Evolutionary conservation across 2,797 vertebrate species (phyloP), one percentile per base, ranked within the genome.

Genomic region (Gymnopithys bicolor): DNA sequence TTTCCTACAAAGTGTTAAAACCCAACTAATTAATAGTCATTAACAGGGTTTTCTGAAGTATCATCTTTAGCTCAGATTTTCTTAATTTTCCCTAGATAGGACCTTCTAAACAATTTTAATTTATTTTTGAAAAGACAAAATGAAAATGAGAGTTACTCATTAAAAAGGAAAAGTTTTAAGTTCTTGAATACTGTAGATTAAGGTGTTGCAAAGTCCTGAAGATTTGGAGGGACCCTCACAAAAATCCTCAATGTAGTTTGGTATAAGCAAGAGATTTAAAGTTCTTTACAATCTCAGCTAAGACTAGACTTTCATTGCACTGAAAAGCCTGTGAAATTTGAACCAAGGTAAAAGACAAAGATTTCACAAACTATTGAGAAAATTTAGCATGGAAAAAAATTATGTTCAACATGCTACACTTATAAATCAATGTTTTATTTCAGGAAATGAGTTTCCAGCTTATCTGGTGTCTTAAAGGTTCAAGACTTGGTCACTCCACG

Each of bases 81-180:
- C 19, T 85, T 58, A 68, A 49, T 92, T 69, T 89, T 93, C n/a
- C 33, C 9, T 71, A 17, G 25, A 15, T 83, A 60, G 3, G 64
- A 84, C 11, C 17, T 89, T 90, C 41, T 70, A 95, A 89, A 84
- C 3, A 66, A 84, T 95, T 95, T 86, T 32, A 79, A 82, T 89
- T 83, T 85, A 28, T 75, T 94, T 56, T 78, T 60, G 43, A 86
- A 87, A 56, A 77, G 5, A 75, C 5, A 58, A 16, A 23, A 70
- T 53, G 8, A 62, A 91, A 68, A 32, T 79, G 12, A 78, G 91
- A 62, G 2, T 21, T 66, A 19, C 5, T 51, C 0, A 41, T n/a
- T 18, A 10, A 43, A 32, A 35, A 60, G 19, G 45, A 46, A 49
- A 32, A 19, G 1, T 8, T 63, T 24, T 15, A 83, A 15, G 1